Base-by-base conservation (phyloP, 2,888 invertebrate species). In the Adelognathus sp. region DNA sequence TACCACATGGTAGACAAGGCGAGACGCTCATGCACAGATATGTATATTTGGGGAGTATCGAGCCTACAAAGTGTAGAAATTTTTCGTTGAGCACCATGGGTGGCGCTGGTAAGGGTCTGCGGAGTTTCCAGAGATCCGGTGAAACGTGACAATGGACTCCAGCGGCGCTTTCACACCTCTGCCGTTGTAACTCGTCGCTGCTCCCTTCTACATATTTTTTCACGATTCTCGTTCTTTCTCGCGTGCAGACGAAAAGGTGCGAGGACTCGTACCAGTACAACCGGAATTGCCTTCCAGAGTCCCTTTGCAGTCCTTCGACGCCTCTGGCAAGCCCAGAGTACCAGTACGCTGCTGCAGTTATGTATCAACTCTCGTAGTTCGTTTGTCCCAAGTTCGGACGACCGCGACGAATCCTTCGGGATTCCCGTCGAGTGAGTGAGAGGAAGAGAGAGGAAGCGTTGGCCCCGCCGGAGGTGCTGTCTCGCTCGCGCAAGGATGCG, bases 91-190 rank as follows among this genome's bases (percentile, higher is more conserved):
- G 56, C 77, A 72, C 63, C 66, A 72, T 73, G 77, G 79, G 76
- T 81, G 81, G 81, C 75, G 63, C 56, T 73, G 64, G 66, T 9
- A 24, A 29, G 69, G 70, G 54, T 61, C 67, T 56, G 27, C 39
- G 36, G 16, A 77, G 39, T 54, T 81, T 78, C 66, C 80, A 60
- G 31, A 66, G 74, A 76, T 60, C 61, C 64, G 72, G 72, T 69
- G 39, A 66, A 52, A 66, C 14, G 21, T 46, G 76, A 83, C 82
- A 83, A 83, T 82, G 73, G 75, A 73, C 73, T 73, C 76, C 81
- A 71, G 70, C 84, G 83, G 83, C 81, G 84, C 84, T 82, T 86
- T 88, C 84, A 82, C 88, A 86, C 88, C 88, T 87, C 78, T 58
- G 63, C 27, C 54, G 61, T 63, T 31, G 72, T 63, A 5, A 36